Percentiles rank a stretch among this genome's conserved stretches.
Evolutionary conservation across 2,888 invertebrate genomes (phyloP).

Genomic region (Tromatobia lineatoria): DNA sequence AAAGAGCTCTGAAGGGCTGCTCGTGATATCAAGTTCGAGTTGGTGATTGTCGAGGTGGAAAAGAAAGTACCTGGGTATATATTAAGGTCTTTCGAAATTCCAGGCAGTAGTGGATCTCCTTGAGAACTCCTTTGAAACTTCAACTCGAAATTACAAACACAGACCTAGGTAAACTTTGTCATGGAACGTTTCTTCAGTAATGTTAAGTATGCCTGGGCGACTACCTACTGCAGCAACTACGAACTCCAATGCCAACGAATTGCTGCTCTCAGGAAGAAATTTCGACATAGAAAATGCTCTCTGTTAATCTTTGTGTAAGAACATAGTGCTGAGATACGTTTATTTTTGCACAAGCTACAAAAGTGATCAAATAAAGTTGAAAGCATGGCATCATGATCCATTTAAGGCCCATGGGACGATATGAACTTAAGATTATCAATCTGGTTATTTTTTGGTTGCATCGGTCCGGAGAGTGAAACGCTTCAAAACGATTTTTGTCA

Average conservation of each 20-base stretch:
- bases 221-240: background rate
- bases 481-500: no score
- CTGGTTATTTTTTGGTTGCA: background rate
- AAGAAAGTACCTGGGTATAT: constrained; percentile 8
- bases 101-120: background rate
- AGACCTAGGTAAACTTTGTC: background rate
- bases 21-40: constrained; percentile 22
- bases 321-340: background rate
- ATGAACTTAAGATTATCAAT: background rate
- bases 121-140: background rate
- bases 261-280: background rate
- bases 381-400: background rate
- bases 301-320: background rate
- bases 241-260: background rate
- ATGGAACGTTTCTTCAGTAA: constrained; percentile 1
- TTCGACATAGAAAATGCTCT: background rate
- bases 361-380: background rate
- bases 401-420: background rate
- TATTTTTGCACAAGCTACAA: background rate
- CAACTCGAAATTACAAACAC: constrained; percentile 11
- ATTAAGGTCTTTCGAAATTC: background rate
- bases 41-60: constrained; percentile 5
- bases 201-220: background rate
- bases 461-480: no score
- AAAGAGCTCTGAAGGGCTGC: background rate